Conservation (phyloP, 2,888 invertebrate species). For the Eupeodes luniger region DNA sequence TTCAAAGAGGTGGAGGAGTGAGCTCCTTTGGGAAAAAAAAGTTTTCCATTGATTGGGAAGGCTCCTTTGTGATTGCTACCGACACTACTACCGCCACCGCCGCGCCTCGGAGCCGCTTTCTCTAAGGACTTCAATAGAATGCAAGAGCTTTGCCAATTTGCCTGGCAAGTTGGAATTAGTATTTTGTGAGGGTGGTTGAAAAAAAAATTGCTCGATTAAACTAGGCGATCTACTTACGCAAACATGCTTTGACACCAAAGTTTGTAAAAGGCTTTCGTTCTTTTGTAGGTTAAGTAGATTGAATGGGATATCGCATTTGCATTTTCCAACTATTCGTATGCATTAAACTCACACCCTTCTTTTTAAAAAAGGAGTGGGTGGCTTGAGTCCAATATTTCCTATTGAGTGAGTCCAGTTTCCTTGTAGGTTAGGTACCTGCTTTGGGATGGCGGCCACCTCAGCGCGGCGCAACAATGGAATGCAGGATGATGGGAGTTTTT, state of each 20-base stretch:
- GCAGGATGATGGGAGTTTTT: not conserved
- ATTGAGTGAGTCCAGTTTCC: not conserved
- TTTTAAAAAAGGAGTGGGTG: not conserved
- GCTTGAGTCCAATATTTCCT: slow-evolving; percentile 1
- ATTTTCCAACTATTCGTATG: slow-evolving; percentile 13
- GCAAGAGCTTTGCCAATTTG: slow-evolving; percentile 36
- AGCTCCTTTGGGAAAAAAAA: slow-evolving; percentile 2
- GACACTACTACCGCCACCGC: not conserved
- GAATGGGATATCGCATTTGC: slow-evolving; percentile 63
- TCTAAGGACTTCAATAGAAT: slow-evolving; percentile 21
- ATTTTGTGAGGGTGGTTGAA: not conserved
- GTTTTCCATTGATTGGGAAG: slow-evolving; percentile 34
- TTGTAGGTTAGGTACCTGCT: not conserved
- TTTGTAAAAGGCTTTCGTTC: slow-evolving; percentile 27
- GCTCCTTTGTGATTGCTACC: slow-evolving; percentile 28
- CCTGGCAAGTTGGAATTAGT: slow-evolving; percentile 8
- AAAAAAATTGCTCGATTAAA: slow-evolving; percentile 34
- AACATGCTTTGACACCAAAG: slow-evolving; percentile 38
- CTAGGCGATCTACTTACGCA: slow-evolving; percentile 25
- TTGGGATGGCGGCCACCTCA: not conserved
- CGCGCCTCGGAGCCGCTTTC: too few species aligned
- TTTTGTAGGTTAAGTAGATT: slow-evolving; percentile 67
- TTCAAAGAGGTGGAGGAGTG: slow-evolving; percentile 6
- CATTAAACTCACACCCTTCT: not conserved
- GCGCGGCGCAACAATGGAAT: not conserved